Percentiles rank a stretch among this genome's conserved stretches.
phyloP scores from a whole-genome alignment of 2,113 vertebrate genomes.

The Sprattus sprattus region DNA sequence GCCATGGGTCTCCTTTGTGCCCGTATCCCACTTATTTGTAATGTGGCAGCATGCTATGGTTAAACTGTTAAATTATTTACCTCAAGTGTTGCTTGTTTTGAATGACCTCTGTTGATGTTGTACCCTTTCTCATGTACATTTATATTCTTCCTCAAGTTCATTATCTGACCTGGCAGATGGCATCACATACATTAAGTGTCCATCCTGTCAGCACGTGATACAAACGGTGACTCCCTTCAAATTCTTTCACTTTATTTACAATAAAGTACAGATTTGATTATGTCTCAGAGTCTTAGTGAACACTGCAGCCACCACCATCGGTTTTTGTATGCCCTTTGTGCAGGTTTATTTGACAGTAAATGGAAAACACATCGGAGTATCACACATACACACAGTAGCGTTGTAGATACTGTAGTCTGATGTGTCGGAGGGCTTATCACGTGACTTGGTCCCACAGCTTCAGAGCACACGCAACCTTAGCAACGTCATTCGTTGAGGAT shows the following conservation, averaged over 20 bases:
- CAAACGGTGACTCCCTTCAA: not conserved
- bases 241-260: not conserved
- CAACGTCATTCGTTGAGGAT: slow-evolving; percentile 28
- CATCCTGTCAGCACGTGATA: not conserved
- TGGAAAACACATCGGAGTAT: no score
- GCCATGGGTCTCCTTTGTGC: not conserved
- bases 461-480: not conserved
- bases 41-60: not conserved
- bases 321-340: no score
- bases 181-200: not conserved
- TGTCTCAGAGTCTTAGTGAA: not conserved
- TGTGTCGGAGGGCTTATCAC: not conserved
- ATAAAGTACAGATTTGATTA: not conserved
- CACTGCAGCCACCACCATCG: not conserved
- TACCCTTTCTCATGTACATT: not conserved
- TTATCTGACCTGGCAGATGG: not conserved
- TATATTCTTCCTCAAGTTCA: not conserved
- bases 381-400: no score
- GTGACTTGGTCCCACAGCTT: slow-evolving; percentile 3
- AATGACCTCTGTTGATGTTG: not conserved
- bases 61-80: not conserved
- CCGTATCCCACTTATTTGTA: not conserved
- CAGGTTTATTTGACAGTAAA: no score
- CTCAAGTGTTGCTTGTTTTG: not conserved
- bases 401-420: not conserved